Conservation (phyloP, 2,888 invertebrate genomes). For the Tenodera sinensis region DNA sequence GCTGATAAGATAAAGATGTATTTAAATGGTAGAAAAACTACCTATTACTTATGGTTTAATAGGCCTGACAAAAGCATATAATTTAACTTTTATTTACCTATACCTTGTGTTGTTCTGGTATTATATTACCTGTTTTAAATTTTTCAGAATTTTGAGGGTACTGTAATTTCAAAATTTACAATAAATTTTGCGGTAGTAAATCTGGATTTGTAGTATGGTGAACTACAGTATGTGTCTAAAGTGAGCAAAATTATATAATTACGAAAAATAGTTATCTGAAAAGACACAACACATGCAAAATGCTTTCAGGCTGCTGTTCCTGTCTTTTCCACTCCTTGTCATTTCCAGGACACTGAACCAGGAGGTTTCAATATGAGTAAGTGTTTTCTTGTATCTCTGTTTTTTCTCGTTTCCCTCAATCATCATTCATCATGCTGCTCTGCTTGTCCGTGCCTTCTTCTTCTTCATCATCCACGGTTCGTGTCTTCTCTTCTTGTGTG, state of each 20-base stretch:
- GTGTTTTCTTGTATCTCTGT: slow-evolving; percentile 21
- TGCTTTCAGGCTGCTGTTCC: neutral
- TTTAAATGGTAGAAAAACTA: too few species aligned
- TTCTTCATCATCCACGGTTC: slow-evolving; percentile 16
- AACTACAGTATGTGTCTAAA: neutral
- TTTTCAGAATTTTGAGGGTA: neutral
- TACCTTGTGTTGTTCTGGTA: neutral
- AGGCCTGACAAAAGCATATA: too few species aligned
- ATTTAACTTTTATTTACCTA: neutral
- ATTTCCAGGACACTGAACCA: neutral
- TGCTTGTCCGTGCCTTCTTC: slow-evolving; percentile 16
- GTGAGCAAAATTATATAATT: neutral
- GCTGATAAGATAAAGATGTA: too few species aligned
- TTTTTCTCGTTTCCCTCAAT: slow-evolving; percentile 23
- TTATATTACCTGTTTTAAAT: neutral
- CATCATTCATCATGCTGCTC: slow-evolving; percentile 12
- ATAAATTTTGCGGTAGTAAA: neutral
- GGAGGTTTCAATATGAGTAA: slow-evolving; percentile 17
- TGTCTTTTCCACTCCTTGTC: neutral
- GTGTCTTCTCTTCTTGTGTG: slow-evolving; percentile 19
- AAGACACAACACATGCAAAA: neutral
- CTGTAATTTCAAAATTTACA: neutral
- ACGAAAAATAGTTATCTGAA: neutral
- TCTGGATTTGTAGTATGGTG: too few species aligned
- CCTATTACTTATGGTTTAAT: too few species aligned